Evolutionary conservation across 2,113 vertebrate species (phyloP), one percentile per base, ranked within the genome.

Genomic region (Otolemur garnettii): DNA sequence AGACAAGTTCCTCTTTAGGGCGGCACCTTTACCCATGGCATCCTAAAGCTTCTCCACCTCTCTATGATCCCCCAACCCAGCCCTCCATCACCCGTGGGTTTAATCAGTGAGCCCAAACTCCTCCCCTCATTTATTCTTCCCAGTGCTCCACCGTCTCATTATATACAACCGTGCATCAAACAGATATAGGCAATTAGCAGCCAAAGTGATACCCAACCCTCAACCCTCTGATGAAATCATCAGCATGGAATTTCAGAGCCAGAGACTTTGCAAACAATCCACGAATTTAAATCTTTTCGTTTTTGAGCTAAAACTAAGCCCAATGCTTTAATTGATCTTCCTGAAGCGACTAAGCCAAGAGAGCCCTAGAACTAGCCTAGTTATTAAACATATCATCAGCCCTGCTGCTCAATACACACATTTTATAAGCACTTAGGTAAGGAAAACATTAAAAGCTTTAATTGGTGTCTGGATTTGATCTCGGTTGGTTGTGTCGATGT

Each of bases 401-500:
- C 33, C 71, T 35, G 4, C 11, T 59, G 17, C 84, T 90, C 64
- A 72, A 78, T 74, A 80, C 21, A 50, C 7, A 86, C 86, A 82
- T 89, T 50, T 72, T 71, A 68, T n/a, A 53, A 69, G 60, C 45
- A 42, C 83, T 91, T 33, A 26, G 77, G 81, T 87, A 69, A 80
- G 17, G 71, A 91, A 94, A 88, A 60, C 30, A 82, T 28, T 72
- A 45, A 86, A 91, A 79, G 50, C 55, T 86, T 90, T 50, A 77
- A 35, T 59, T 57, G 18, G 30, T 86, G 45, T 85, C 26, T 90
- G 57, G 15, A 12, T 74, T 45, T 84, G 28, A 57, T 26, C 22
- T 42, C 4, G 1, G 35, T 94, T 77, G 50, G 26, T 42, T 79
- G 19, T 22, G 72, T 77, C 22, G n/a, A 0, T 59, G 69, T 50